phyloP scores from a whole-genome alignment of 2,113 vertebrate genomes.

The Delphinus delphis region DNA sequence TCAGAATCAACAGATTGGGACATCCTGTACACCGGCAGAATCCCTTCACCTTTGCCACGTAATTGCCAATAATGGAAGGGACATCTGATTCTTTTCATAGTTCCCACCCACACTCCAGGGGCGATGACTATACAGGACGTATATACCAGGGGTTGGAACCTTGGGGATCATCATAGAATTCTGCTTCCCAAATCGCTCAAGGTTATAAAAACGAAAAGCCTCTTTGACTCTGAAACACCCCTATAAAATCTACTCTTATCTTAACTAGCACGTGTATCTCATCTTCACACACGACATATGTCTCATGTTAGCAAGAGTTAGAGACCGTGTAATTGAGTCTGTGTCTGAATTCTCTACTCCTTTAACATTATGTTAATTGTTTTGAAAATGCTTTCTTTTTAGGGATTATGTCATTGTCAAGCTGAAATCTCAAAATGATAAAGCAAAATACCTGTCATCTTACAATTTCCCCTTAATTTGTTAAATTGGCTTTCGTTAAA shows the following conservation, averaged over 20 bases:
- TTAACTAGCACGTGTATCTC: not conserved
- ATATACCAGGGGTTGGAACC: not conserved
- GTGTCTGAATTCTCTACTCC: not conserved
- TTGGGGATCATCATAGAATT: not conserved
- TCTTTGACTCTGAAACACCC: not conserved
- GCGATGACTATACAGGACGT: rapidly evolving
- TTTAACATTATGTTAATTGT: not conserved
- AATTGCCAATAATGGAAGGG: too few relatives aligned
- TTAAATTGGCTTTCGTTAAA: not conserved
- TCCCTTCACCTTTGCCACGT: not conserved
- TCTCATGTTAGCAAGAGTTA: not conserved
- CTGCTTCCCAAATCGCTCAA: too few relatives aligned
- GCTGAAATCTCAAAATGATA: not conserved
- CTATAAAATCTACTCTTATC: too few relatives aligned
- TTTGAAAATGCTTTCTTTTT: not conserved
- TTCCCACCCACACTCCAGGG: not conserved
- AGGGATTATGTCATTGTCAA: not conserved
- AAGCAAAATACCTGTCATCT: not conserved
- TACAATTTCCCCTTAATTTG: not conserved
- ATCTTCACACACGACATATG: not conserved
- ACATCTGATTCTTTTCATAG: not conserved
- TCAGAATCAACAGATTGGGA: not conserved
- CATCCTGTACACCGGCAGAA: not conserved
- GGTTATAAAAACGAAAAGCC: not conserved
- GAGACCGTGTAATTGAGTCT: not conserved